Conservation (phyloP, 2,797 vertebrate species). For the Sebastes miniatus region DNA sequence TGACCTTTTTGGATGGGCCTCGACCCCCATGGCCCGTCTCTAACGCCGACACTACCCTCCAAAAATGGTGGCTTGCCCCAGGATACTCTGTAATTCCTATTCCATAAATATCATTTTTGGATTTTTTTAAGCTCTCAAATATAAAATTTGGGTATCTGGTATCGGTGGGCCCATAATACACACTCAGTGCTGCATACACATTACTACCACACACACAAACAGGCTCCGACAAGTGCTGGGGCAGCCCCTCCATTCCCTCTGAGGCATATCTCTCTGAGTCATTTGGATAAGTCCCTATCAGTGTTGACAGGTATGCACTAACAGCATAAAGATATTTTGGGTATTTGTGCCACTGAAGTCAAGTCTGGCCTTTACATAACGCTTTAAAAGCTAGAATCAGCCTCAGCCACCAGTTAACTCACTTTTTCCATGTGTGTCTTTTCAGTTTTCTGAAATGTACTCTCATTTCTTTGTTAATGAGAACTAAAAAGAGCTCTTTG, state of each 20-base stretch:
- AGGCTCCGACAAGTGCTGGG: background rate
- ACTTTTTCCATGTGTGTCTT: background rate
- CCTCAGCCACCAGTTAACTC: background rate
- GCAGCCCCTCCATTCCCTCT: conserved; percentile 14
- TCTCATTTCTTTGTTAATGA: background rate
- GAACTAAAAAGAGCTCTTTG: background rate
- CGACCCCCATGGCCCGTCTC: no score
- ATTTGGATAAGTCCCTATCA: conserved; percentile 41
- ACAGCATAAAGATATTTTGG: conserved; percentile 6
- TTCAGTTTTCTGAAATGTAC: background rate
- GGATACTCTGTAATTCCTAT: no score
- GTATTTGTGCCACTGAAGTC: background rate
- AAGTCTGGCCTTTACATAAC: background rate
- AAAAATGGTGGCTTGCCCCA: no score
- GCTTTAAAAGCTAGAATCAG: background rate
- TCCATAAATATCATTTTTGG: background rate
- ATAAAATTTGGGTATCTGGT: background rate
- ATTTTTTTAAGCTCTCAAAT: background rate
- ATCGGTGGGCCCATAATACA: background rate
- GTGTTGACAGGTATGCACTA: conserved; percentile 38
- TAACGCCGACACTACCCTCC: no score
- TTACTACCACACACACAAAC: background rate
- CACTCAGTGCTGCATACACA: background rate
- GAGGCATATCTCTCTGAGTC: conserved; percentile 23
- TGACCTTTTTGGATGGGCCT: no score